Base-by-base conservation (phyloP, 2,888 invertebrate genomes). In the Molanna angustata region DNA sequence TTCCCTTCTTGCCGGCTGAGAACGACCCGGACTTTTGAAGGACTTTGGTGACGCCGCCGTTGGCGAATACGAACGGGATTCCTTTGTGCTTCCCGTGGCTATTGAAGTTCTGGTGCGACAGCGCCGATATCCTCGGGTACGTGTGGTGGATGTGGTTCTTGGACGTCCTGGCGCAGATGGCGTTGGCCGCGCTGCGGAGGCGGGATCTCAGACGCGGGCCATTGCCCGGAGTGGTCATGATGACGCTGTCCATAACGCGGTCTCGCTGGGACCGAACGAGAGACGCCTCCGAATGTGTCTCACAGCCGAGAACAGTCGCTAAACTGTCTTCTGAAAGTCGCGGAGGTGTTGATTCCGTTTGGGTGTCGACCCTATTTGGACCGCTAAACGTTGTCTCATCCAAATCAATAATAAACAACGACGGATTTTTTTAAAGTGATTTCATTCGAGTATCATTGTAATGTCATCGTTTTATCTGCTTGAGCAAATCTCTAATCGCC, bases 181-280 rank as follows among this genome's bases (percentile, higher is more conserved):
- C 31, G 64, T 52, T 51, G 37, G 51, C 61, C 21, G 66, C 76
- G 67, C 66, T 76, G 71, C 68, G 77, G 74, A 57, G 74, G 72
- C 67, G 63, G 72, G 72, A 49, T 72, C 50, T 42, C 47, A 62
- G 56, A 20, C 62, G 61, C 42, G 60, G 71, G 63, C 67, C 74
- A 61, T 70, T 74, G 62, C 70, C 73, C 52, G 74, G 70, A 64
- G 76, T 72, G 64, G 76, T 72, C 63, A 79, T 70, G 47, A 65
- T 61, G 62, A 77, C 78, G 66, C 78, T 74, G 66, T 79, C 79
- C 79, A 79, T 79, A n/a, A 9, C 39, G 43, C 7, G n/a, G n/a
- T n/a, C n/a, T n/a, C n/a, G n/a, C n/a, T n/a, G n/a, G n/a, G n/a
- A n/a, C n/a, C n/a, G n/a, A n/a, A n/a, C n/a, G n/a, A n/a, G n/a